Percentiles rank a stretch among this genome's conserved stretches.
These are phyloP conservation scores for Lethrus apterus DNA, from an alignment of 1,140 invertebrate genomes.

Conservation along the genomic window DNA sequence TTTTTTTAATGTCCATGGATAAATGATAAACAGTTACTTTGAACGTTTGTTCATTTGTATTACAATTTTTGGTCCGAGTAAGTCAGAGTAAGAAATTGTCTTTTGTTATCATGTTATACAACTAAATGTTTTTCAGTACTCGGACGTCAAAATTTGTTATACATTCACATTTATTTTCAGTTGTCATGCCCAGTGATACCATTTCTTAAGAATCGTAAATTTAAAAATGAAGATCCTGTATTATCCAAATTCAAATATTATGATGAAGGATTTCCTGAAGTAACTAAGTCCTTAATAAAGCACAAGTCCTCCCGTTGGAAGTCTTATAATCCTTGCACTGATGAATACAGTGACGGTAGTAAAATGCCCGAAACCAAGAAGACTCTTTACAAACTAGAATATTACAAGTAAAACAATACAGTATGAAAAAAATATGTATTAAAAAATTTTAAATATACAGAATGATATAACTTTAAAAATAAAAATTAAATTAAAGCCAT, in stretches of 20 bases:
- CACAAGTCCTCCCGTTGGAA: slow-evolving; percentile 20
- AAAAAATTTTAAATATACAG: slow-evolving; percentile 27
- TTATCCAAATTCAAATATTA: slow-evolving; percentile 25
- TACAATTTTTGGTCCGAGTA: too few species aligned
- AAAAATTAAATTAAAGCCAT: slow-evolving; percentile 29
- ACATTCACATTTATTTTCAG: slow-evolving; percentile 20
- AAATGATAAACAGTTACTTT: background rate
- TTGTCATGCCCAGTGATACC: slow-evolving; percentile 25
- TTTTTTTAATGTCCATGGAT: background rate
- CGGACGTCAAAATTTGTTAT: background rate
- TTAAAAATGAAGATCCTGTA: slow-evolving; percentile 10
- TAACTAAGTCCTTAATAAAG: slow-evolving; percentile 19
- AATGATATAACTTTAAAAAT: slow-evolving; percentile 20
- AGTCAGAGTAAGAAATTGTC: too few species aligned
- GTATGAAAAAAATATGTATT: slow-evolving; percentile 33
- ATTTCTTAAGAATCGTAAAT: slow-evolving; percentile 22
- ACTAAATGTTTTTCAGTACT: background rate
- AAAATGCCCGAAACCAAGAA: slow-evolving; percentile 8
- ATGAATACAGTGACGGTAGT: slow-evolving; percentile 21
- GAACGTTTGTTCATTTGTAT: background rate
- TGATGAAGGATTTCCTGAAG: slow-evolving; percentile 21
- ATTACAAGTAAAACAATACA: slow-evolving; percentile 14
- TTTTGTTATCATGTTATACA: too few species aligned
- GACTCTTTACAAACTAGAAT: slow-evolving; percentile 6
- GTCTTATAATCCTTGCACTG: slow-evolving; percentile 28